phyloP scores from a whole-genome alignment of 2,113 vertebrate species.

The Hydropotes inermis region DNA sequence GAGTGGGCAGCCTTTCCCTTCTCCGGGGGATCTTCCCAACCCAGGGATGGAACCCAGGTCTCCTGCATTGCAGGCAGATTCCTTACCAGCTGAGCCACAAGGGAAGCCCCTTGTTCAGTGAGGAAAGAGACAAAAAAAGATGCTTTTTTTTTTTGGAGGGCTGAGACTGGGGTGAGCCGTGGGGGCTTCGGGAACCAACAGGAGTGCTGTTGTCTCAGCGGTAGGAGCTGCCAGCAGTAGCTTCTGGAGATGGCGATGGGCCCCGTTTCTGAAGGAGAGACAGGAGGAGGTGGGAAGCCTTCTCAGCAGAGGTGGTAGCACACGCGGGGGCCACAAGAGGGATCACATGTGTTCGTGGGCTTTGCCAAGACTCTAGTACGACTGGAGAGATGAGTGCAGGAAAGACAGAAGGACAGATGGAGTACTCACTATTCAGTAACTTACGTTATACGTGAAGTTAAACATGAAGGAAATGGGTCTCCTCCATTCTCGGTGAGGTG shows the following conservation, averaged over 20 bases:
- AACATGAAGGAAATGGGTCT: not conserved
- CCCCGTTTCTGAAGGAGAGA: not conserved
- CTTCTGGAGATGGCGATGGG: not conserved
- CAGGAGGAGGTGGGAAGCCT: not conserved
- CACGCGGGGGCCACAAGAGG: rapidly evolving
- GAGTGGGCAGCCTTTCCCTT: not conserved
- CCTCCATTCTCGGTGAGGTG: not conserved
- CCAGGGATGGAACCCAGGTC: not conserved
- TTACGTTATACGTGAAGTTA: not conserved
- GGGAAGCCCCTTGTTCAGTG: not conserved
- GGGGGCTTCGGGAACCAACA: not conserved
- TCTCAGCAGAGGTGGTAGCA: not conserved
- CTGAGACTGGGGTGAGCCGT: not conserved
- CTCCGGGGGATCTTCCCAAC: not conserved
- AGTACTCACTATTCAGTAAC: not conserved
- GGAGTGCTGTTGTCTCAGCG: not conserved
- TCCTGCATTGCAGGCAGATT: not conserved
- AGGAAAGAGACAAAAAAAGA: not conserved
- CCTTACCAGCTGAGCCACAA: not conserved
- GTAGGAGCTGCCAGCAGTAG: too few species aligned
- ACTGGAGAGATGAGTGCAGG: not conserved
- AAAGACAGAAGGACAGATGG: not conserved
- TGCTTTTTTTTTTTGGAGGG: too few species aligned
- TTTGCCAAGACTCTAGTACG: not conserved
- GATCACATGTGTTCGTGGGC: rapidly evolving